Percentiles rank a stretch among this genome's conserved stretches.
phyloP scores from a whole-genome alignment of 1,140 invertebrate genomes.

The Bombus confusus region DNA sequence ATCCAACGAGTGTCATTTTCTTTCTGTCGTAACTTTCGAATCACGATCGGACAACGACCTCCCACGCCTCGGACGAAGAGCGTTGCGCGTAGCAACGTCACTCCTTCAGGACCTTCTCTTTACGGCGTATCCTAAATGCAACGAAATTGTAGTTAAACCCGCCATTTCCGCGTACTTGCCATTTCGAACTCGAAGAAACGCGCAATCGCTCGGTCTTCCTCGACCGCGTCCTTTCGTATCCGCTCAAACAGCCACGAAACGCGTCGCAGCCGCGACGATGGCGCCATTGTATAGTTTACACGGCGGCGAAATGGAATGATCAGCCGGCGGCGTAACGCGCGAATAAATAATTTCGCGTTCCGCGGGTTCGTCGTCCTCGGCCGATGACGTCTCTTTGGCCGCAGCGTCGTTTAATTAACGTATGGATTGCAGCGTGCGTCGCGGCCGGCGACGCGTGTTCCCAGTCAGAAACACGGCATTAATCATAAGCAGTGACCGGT shows the following conservation, averaged over 20 bases:
- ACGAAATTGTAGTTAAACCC: too few relatives aligned
- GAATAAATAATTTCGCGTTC: conserved; percentile 59
- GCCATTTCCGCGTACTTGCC: too few relatives aligned
- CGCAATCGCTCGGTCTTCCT: not conserved
- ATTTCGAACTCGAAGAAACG: not conserved
- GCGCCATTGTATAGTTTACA: not conserved
- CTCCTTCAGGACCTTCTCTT: too few relatives aligned
- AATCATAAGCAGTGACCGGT: conserved; percentile 61
- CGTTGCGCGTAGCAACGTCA: too few relatives aligned
- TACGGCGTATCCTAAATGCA: too few relatives aligned
- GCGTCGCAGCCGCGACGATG: too few relatives aligned
- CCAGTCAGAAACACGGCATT: conserved; percentile 55
- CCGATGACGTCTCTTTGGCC: conserved; percentile 56
- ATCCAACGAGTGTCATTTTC: too few relatives aligned
- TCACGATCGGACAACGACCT: too few relatives aligned
- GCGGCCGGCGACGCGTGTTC: conserved; percentile 35
- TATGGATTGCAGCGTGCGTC: conserved; percentile 60
- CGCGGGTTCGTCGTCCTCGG: conserved; percentile 18
- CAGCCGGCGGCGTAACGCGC: conserved; percentile 7
- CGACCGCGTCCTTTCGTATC: not conserved
- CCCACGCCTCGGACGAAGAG: too few relatives aligned
- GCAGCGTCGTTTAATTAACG: conserved; percentile 64
- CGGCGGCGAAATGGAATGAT: conserved; percentile 18
- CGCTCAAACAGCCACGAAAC: not conserved
- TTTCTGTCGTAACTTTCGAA: too few relatives aligned